Evolutionary conservation across 2,797 vertebrate species (phyloP), one percentile per base, ranked within the genome.

Genomic region (Aulostomus chinensis): DNA sequence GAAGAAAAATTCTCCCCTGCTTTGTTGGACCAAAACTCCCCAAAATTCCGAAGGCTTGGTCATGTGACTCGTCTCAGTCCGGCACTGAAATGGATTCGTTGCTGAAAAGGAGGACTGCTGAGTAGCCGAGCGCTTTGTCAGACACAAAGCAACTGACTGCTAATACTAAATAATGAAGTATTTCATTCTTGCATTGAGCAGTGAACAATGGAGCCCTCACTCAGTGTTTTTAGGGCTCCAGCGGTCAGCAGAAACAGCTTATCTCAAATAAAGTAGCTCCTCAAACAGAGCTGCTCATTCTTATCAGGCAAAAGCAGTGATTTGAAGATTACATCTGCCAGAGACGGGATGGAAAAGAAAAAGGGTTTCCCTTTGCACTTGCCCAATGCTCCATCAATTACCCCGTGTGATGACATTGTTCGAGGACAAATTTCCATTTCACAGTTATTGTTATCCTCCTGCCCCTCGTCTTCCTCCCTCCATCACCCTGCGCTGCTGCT

Each of bases 241-340:
- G 53, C 61, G 82, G 84, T 88, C 88, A 84, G 88, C 88, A 88
- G 72, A 88, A 88, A 86, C 26, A 22, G 60, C 49, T 82, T 80
- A 80, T 81, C 81, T 84, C 35, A 40, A 61, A 78, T 60, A 34
- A 76, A 81, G 54, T 62, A 75, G 68, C 61, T 52, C 66, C 73
- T 82, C 50, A 62, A 48, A 75, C 13, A 28, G 41, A 73, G 54
- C 57, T 24, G 67, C 70, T 74, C 36, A 2, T 37, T 82, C 86
- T 90, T 82, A 88, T 89, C 78, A 29, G 65, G 22, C 54, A 13
- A 28, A 55, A 71, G 55, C 69, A 74, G 64, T 38, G 73, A 80
- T 79, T 73, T 53, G 50, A 52, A 81, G 88, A 90, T 88, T 84
- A 51, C 65, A 86, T 87, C 82, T 62, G 63, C 58, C 38, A 54